A percentile compares a stretch with the other conserved stretches of the same genome.
Evolutionary conservation across 1,140 invertebrate species (phyloP).

Genomic region (Rhysida immarginata): DNA sequence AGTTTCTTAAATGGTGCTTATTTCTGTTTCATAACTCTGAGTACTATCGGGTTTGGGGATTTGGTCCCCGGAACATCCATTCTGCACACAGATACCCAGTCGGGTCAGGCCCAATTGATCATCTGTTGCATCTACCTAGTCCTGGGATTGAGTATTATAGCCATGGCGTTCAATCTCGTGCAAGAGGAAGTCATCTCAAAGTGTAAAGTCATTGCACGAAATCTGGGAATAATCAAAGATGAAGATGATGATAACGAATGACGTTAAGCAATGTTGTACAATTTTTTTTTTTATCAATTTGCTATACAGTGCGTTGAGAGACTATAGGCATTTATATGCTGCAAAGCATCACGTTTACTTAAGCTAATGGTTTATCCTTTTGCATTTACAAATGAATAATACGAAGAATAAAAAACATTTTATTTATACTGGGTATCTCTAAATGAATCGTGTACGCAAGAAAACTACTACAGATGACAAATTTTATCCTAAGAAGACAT

Average conservation of each 20-base stretch:
- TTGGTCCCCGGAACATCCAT: constrained; percentile 47
- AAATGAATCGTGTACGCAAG: too few species aligned
- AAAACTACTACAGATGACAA: too few species aligned
- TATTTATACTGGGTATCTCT: too few species aligned
- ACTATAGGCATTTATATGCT: too few species aligned
- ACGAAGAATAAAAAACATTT: too few species aligned
- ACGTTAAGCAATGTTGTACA: too few species aligned
- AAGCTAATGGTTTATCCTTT: too few species aligned
- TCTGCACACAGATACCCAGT: constrained; percentile 36
- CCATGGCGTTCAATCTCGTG: constrained; percentile 82
- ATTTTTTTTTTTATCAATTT: too few species aligned
- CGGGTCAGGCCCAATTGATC: constrained; percentile 55
- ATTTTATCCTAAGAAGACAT: too few species aligned
- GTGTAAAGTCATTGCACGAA: constrained; percentile 48
- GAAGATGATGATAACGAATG: constrained; percentile 11
- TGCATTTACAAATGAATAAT: too few species aligned
- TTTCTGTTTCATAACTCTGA: constrained; percentile 73
- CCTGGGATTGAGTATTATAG: constrained; percentile 71
- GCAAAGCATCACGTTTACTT: too few species aligned
- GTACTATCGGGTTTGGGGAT: constrained; percentile 74
- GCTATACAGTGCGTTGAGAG: too few species aligned
- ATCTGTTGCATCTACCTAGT: constrained; percentile 72
- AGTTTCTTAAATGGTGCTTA: constrained; percentile 66
- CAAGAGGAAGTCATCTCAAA: constrained; percentile 72
- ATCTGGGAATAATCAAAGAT: constrained; percentile 34